Conservation (phyloP, 2,113 vertebrate species). For the Nesoenas mayeri region DNA sequence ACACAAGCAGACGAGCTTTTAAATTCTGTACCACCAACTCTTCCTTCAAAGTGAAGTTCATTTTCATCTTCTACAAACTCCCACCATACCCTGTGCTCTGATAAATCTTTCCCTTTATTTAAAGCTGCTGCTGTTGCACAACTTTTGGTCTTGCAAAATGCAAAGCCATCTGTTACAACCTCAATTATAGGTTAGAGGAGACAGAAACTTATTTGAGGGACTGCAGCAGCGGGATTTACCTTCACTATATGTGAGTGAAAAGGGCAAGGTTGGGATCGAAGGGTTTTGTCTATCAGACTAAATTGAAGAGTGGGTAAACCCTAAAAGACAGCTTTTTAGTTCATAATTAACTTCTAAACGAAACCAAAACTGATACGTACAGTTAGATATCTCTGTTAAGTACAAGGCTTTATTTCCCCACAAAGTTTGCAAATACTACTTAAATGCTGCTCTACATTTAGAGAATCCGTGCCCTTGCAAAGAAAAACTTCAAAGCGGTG, state of each 20-base stretch:
- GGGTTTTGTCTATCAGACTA: not conserved
- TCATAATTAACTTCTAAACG: not conserved
- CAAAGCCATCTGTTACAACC: constrained; percentile 55
- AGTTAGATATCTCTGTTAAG: not conserved
- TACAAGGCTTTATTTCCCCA: fast-evolving
- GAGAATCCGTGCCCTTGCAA: not conserved
- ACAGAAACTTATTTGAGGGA: constrained; percentile 53
- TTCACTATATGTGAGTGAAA: not conserved
- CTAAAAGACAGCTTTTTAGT: not conserved
- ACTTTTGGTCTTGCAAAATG: constrained; percentile 57
- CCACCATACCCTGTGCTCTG: not conserved
- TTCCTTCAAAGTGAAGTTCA: not conserved
- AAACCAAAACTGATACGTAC: not conserved
- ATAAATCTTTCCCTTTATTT: constrained; percentile 46
- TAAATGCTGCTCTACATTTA: not conserved
- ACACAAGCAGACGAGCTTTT: not conserved
- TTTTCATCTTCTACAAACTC: not conserved
- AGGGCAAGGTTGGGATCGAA: not conserved
- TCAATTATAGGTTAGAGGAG: constrained; percentile 60
- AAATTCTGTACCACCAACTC: not conserved
- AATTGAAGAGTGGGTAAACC: not conserved
- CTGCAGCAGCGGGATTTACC: constrained; percentile 37
- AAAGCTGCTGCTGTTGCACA: constrained; percentile 41
- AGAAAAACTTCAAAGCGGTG: not conserved
- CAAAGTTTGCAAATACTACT: not conserved